A percentile compares a stretch with the other conserved stretches of the same genome.
Conservation (phyloP, 2,888 invertebrate species). For the Esperia sulphurella region DNA sequence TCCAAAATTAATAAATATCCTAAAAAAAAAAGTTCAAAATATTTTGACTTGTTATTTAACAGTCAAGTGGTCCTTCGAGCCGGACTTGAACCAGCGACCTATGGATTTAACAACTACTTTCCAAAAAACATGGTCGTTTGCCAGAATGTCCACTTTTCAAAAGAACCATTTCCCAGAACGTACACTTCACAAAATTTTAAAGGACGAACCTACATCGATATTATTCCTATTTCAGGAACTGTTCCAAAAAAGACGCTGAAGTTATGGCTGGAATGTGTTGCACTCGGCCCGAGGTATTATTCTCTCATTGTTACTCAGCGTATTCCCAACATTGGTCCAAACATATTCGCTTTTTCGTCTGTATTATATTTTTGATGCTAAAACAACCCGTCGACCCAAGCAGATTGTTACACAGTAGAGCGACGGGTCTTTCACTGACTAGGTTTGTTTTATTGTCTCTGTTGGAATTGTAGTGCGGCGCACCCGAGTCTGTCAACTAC, state of each 20-base stretch:
- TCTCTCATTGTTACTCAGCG: too few species aligned
- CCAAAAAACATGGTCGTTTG: too few species aligned
- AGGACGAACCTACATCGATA: too few species aligned
- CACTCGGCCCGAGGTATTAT: slow-evolving; percentile 44
- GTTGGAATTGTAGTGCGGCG: slow-evolving; percentile 42
- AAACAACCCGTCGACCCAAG: background rate
- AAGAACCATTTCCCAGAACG: too few species aligned
- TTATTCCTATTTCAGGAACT: slow-evolving; percentile 35
- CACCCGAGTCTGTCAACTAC: slow-evolving; percentile 52
- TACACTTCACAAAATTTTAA: too few species aligned
- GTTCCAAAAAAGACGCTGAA: slow-evolving; percentile 49
- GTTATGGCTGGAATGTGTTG: slow-evolving; percentile 53
- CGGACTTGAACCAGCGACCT: slow-evolving; percentile 81
- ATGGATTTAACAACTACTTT: too few species aligned
- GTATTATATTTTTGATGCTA: background rate
- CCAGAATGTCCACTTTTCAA: too few species aligned
- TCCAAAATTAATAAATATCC: too few species aligned
- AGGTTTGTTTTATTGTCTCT: slow-evolving; percentile 8
- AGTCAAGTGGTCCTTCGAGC: slow-evolving; percentile 77
- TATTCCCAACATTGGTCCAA: slow-evolving; percentile 40
- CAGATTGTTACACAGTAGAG: background rate
- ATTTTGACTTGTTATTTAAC: too few species aligned
- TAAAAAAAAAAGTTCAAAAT: too few species aligned
- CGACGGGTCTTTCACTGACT: background rate
- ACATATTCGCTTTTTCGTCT: background rate